Base-by-base conservation (phyloP, 2,888 invertebrate species). In the Atrina japonica region DNA sequence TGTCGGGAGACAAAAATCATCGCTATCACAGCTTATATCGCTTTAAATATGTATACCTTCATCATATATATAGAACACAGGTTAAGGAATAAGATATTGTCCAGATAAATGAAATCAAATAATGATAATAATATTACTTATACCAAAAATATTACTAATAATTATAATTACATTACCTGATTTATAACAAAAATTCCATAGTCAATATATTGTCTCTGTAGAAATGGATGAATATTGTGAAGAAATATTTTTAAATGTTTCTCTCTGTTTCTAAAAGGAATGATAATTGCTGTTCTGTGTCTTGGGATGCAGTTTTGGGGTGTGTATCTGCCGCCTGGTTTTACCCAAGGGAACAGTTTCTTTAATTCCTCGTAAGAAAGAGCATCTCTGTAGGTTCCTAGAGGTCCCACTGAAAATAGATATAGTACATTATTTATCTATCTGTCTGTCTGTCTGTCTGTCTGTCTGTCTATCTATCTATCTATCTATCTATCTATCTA, bases 121-220 rank as follows among this genome's bases (percentile, higher is more conserved):
- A n/a, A n/a, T n/a, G n/a, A n/a, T n/a, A n/a, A n/a, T n/a, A n/a
- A n/a, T n/a, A n/a, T n/a, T n/a, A n/a, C n/a, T n/a, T n/a, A n/a
- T n/a, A n/a, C n/a, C n/a, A n/a, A n/a, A n/a, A n/a, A n/a, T n/a
- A n/a, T n/a, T n/a, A n/a, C n/a, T n/a, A n/a, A n/a, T n/a, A n/a
- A n/a, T n/a, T n/a, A n/a, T 35, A 35, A 35, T 7, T 35, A 3
- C 3, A n/a, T 25, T 63, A 74, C 74, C 70, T 74, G 74, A 21
- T 74, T 70, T 29, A 74, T 47, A 35, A 74, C 67, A 50, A 61
- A 74, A 23, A 74, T 67, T 9, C 70, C 67, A 65, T 74, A 74
- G 21, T 70, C 56, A 18, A 70, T 30, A 11, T 70, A 64, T 40
- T 74, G 74, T 27, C 66, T 40, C 5, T 67, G 43, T 41, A 74